Conservation (phyloP, 92 coral and sea anemone species). For the Umimayanthus kanabou region DNA sequence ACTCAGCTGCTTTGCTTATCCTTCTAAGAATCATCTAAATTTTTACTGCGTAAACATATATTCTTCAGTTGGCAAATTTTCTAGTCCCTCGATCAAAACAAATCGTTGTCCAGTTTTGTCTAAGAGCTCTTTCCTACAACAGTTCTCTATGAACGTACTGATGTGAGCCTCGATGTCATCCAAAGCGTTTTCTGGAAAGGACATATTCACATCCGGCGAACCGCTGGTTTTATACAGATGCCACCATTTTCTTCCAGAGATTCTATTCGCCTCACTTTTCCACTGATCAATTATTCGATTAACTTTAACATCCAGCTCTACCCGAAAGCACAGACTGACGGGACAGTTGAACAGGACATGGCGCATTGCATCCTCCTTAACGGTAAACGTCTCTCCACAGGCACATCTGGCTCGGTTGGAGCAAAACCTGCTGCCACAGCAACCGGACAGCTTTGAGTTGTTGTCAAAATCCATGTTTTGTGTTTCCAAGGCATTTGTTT, state of each 20-base stretch:
- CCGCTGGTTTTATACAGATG: slow-evolving; percentile 63
- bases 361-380: slow-evolving; percentile 51
- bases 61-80: slow-evolving; percentile 47
- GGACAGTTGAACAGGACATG: slow-evolving; percentile 60
- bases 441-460: background rate
- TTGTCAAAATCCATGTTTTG: background rate
- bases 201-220: slow-evolving; percentile 46
- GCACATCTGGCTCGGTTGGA: slow-evolving; percentile 56
- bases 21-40: background rate
- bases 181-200: slow-evolving; percentile 48
- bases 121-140: slow-evolving; percentile 32
- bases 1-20: too few relatives aligned
- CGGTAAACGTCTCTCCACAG: slow-evolving; percentile 50
- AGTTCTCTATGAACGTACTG: slow-evolving; percentile 35
- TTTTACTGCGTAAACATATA: background rate
- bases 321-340: slow-evolving; percentile 58
- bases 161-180: slow-evolving; percentile 48
- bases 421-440: slow-evolving; percentile 29
- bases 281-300: slow-evolving; percentile 48
- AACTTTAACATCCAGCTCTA: slow-evolving; percentile 51
- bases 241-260: slow-evolving; percentile 69
- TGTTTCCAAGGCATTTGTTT: background rate
- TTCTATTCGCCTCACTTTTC: slow-evolving; percentile 52
- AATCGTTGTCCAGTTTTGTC: slow-evolving; percentile 40
- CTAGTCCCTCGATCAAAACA: slow-evolving; percentile 55